Evolutionary conservation across 1,140 invertebrate species (phyloP), one percentile per base, ranked within the genome.

Genomic region (Panulirus ornatus): DNA sequence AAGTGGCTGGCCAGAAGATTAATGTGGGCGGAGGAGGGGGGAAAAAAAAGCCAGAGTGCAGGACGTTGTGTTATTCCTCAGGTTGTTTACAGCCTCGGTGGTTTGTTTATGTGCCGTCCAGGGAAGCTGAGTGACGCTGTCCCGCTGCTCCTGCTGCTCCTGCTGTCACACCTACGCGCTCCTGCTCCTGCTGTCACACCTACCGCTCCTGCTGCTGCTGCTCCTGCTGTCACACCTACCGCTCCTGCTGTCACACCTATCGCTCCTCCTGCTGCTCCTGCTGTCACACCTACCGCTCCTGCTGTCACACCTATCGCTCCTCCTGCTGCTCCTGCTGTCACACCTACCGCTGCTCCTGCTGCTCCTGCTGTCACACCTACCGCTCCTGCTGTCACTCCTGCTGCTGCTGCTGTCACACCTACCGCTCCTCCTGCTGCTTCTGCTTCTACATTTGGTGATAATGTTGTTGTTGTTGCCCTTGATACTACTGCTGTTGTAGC

Each of bases 1-100:
- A 88, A 88, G 86, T 88, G 86, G 58, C 86, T 82, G 86, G 58
- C 19, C 34, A 82, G 71, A 82, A 82, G 86, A 88, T 88, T 88
- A 82, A 88, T 88, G 86, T 71, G 40, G 34, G 78, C 58, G 40
- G 78, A 40, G 58, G 40, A 22, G 78, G 38, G 40, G 78, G 58
- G 58, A n/a, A 36, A 51, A 70, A 82, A 73, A 76, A 51, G 58
- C 58, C 5, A 27, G 78, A 36, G 87, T 47, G 87, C 58, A 83
- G 79, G 79, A 36, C 42, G 63, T 36, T 2, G 63, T 83, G 87
- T 89, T 89, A 89, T 89, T 89, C 87, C 54, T 83, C 30, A 27
- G 30, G 40, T 82, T 89, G 87, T 89, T 89, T 89, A 89, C 87
- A 73, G 87, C 78, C n/a, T 27, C 14, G 40, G n/a, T 34, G 40